Evolutionary conservation across 2,888 invertebrate genomes (phyloP), one percentile per base, ranked within the genome.

Genomic region (Polyploca ridens): DNA sequence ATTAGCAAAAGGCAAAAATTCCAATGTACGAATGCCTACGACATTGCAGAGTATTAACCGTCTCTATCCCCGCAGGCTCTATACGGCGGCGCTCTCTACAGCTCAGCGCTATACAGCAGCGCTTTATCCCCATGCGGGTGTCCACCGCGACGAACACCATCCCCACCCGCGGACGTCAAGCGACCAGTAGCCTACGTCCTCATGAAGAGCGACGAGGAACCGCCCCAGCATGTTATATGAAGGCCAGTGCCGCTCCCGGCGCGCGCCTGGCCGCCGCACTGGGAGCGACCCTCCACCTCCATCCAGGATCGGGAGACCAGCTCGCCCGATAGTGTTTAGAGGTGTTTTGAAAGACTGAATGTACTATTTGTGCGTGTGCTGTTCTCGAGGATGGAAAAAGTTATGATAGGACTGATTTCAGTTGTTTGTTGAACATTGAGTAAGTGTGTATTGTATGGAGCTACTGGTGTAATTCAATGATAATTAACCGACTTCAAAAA

Each of bases 161-260:
- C 93, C 1, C 94, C 95, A 77, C 83, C 91, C 10, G 80, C 91
- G 0, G 93, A 93, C 75, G 87, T 93, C 62, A 93, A 93, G 73
- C 94, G 96, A 54, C 95, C 95, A 10, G 91, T 96, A 6, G 95
- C 96, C 46, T 96, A 95, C 85, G 95, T 96, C 65, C 94, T 96
- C 71, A 95, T 95, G 95, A 96, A 96, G 89, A 95, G 94, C 58
- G 94, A 95, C 77, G 94, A 94, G 77, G 95, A 95, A 72, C 93
- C 93, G 0, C 94, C 94, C 2, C 94, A 95, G 67, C 97, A 97
- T 86, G 96, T 97, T 89, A 97, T 97, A 95, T 97, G 97, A 97
- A 97, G 96, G 95, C 97, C 97, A 93, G 96, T 97, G 85, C 96
- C 97, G 96, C 97, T 97, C 94, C 96, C 96, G 82, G 96, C 96